These are phyloP conservation scores for Allophyes oxyacanthae DNA, from an alignment of 2,888 invertebrate species.

Conservation along the genomic window DNA sequence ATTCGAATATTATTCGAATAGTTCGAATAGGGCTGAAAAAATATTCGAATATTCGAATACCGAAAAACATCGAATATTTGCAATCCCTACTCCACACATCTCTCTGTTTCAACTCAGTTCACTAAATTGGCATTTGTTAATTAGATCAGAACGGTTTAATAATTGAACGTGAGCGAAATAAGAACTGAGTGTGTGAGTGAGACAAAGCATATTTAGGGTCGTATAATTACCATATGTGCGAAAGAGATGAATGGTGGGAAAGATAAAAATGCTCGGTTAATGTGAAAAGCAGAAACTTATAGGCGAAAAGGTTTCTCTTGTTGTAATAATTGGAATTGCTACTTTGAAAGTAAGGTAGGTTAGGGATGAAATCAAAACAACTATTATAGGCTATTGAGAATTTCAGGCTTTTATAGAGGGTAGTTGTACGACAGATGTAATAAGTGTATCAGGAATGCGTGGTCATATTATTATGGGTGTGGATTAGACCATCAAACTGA, in stretches of 20 bases:
- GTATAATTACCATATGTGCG: conserved; percentile 30
- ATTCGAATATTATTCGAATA: too few relatives aligned
- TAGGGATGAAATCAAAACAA: too few relatives aligned
- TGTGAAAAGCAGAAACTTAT: conserved; percentile 5
- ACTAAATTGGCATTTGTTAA: conserved; percentile 76
- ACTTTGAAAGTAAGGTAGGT: neutral
- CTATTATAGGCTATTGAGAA: too few relatives aligned
- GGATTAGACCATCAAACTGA: too few relatives aligned
- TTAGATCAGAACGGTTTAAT: conserved; percentile 75
- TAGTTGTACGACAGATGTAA: too few relatives aligned
- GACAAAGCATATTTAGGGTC: conserved; percentile 38
- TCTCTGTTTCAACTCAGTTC: conserved; percentile 58
- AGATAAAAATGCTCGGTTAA: conserved; percentile 25
- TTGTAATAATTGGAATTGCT: conserved; percentile 6
- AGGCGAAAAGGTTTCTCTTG: conserved; percentile 29
- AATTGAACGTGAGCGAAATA: conserved; percentile 62
- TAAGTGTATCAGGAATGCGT: too few relatives aligned
- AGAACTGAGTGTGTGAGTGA: conserved; percentile 37
- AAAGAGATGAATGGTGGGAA: conserved; percentile 9
- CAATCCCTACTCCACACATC: conserved; percentile 53
- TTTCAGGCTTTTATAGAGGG: too few relatives aligned
- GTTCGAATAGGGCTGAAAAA: too few relatives aligned
- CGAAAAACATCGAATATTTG: too few relatives aligned
- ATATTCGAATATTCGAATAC: too few relatives aligned
- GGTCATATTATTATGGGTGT: too few relatives aligned